These are phyloP conservation scores for Drymonia ruficornis DNA, from an alignment of 2,888 invertebrate genomes.

Conservation along the genomic window DNA sequence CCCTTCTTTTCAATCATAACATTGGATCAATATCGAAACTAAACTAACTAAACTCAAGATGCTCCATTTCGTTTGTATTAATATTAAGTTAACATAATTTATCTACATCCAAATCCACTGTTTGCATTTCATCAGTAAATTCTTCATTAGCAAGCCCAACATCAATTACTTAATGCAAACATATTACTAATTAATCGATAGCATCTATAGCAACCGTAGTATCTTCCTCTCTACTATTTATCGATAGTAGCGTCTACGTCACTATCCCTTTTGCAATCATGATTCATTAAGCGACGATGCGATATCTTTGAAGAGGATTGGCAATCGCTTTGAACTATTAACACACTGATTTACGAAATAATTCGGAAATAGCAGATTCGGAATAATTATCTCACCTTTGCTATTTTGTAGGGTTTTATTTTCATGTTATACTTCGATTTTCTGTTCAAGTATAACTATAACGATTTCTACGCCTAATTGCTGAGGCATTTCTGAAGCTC, in stretches of 20 bases:
- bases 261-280: slow-evolving; percentile 50
- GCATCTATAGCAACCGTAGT: slow-evolving; percentile 10
- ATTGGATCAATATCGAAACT: background rate
- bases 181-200: slow-evolving; percentile 22
- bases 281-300: slow-evolving; percentile 57
- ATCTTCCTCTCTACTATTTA: slow-evolving; percentile 14
- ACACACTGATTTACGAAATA: slow-evolving; percentile 60
- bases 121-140: slow-evolving; percentile 2
- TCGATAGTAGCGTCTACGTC: slow-evolving; percentile 21
- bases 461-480: too few species aligned
- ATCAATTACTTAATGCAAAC: slow-evolving; percentile 1
- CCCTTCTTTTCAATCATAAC: too few species aligned
- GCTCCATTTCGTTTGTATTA: background rate
- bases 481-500: too few species aligned
- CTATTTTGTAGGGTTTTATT: too few species aligned
- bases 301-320: slow-evolving; percentile 56
- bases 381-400: slow-evolving; percentile 20
- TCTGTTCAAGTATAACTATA: too few species aligned
- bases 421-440: too few species aligned
- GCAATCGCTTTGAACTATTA: slow-evolving; percentile 69
- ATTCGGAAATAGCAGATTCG: slow-evolving; percentile 40
- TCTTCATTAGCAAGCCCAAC: background rate
- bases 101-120: background rate
- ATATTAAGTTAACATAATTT: background rate
- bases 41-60: too few species aligned